These are phyloP conservation scores for Camponotus floridanus DNA, from an alignment of 1,140 invertebrate genomes.

Conservation along the genomic window DNA sequence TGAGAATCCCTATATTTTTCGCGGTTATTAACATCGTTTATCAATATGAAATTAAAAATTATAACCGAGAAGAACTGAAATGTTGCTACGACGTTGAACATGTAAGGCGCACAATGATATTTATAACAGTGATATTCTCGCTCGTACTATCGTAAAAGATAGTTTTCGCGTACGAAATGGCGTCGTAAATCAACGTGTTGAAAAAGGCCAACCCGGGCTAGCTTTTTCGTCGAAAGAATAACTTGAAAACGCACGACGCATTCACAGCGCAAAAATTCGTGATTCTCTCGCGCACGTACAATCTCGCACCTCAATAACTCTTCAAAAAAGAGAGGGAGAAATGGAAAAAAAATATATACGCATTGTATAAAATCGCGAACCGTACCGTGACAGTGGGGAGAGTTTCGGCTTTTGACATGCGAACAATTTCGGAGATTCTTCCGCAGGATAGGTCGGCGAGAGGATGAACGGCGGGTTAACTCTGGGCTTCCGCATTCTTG, in stretches of 20 bases:
- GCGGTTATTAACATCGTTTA: not conserved
- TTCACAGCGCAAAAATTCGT: constrained; percentile 35
- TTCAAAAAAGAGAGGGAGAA: constrained; percentile 3
- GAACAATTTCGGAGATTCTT: constrained; percentile 77
- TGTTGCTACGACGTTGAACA: not conserved
- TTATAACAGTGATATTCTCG: constrained; percentile 43
- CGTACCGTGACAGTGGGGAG: constrained; percentile 24
- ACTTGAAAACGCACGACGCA: constrained; percentile 23
- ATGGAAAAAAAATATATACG: not conserved
- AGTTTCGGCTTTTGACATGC: constrained; percentile 71
- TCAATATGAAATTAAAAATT: constrained; percentile 7
- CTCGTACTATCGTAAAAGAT: constrained; percentile 32
- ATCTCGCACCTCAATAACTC: constrained; percentile 31
- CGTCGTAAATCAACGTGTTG: constrained; percentile 46
- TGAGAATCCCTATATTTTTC: not conserved
- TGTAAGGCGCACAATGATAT: constrained; percentile 25
- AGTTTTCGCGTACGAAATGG: constrained; percentile 51
- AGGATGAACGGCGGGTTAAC: constrained; percentile 74
- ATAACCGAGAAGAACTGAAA: not conserved
- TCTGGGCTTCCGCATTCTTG: constrained; percentile 77
- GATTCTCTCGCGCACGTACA: not conserved
- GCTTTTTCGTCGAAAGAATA: constrained; percentile 44
- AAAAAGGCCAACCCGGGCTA: constrained; percentile 13
- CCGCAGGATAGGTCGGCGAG: constrained; percentile 38
- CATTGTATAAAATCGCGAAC: constrained; percentile 39